Base-by-base conservation (phyloP, 2,888 invertebrate genomes). In the Coenonympha glycerion region DNA sequence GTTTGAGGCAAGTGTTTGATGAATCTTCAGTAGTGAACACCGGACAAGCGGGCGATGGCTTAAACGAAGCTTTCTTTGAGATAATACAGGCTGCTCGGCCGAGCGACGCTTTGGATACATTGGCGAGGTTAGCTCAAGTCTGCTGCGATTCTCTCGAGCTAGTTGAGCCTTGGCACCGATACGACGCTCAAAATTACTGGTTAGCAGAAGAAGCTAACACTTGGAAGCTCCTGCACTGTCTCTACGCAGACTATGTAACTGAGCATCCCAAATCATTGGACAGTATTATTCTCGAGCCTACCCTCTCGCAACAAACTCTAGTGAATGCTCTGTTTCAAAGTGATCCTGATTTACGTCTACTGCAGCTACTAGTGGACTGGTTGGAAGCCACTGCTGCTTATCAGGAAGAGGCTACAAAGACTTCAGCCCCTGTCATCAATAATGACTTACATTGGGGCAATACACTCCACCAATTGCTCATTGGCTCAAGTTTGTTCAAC, bases 361-460 rank as follows among this genome's bases (percentile, higher is more conserved):
- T 92, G 65, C 95, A 98, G 75, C 73, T 97, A 40, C 91, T 98
- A 31, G 92, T 97, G 18, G 97, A 97, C 76, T 98, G 98, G 98
- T 75, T 98, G 46, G 98, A 98, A 77, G 90, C 91, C 30, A 94
- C 93, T 71, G 93, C 95, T 13, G 92, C 94, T 66, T 95, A 93
- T 69, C 92, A 94, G 22, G 96, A 96, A 73, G 81, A 79, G 60
- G 74, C 81, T 0, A 84, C 84, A 6, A 77, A 81, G 49, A 82
- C 84, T 2, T 69, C 80, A 0, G 84, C 81, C 33, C 85, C 86
- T 33, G 71, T 86, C 0, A 79, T 83, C 31, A 73, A 74, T n/a
- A 86, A 86, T 53, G 92, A 94, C 46, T 90, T 95, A 37, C 94
- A 94, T 22, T 97, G 97, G 96, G 95, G 96, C 73, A 97, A 97